A percentile compares a stretch with the other conserved stretches of the same genome.
These are phyloP conservation scores for Sialis fuliginosa DNA, from an alignment of 2,888 invertebrate genomes.

Conservation along the genomic window DNA sequence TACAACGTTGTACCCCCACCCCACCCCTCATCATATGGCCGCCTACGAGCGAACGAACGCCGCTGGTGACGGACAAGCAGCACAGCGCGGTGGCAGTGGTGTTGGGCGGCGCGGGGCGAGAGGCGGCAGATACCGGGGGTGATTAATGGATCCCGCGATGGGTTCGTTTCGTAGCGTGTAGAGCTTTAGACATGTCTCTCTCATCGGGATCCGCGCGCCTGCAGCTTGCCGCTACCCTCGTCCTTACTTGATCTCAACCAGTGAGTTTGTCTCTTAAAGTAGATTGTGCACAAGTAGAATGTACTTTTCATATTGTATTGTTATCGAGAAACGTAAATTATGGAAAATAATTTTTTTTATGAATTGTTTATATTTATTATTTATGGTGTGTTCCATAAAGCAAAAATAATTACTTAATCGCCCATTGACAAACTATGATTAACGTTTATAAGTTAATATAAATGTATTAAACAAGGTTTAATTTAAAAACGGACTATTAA, in stretches of 20 bases:
- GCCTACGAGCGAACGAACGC: no score
- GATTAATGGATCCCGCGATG: constrained; percentile 27
- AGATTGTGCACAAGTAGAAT: background rate
- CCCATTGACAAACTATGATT: no score
- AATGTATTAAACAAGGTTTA: no score
- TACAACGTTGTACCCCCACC: no score
- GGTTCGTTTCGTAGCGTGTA: constrained; percentile 24
- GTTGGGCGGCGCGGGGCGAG: constrained; percentile 14
- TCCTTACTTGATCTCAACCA: background rate
- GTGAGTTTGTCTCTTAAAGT: background rate
- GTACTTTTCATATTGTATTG: background rate
- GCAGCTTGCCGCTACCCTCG: constrained; percentile 1
- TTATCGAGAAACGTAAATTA: no score
- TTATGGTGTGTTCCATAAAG: no score
- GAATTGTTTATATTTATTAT: no score
- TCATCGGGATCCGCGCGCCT: constrained; percentile 4
- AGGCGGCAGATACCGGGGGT: constrained; percentile 10
- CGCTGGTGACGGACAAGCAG: background rate
- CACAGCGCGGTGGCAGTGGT: constrained; percentile 12
- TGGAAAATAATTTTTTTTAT: no score
- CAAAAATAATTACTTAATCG: no score
- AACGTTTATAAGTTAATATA: no score
- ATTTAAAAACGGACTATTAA: no score
- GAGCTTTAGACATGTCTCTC: constrained; percentile 27
- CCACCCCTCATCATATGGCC: no score